Conservation (phyloP, 1,140 invertebrate species). For the Apocrypta bakeri region DNA sequence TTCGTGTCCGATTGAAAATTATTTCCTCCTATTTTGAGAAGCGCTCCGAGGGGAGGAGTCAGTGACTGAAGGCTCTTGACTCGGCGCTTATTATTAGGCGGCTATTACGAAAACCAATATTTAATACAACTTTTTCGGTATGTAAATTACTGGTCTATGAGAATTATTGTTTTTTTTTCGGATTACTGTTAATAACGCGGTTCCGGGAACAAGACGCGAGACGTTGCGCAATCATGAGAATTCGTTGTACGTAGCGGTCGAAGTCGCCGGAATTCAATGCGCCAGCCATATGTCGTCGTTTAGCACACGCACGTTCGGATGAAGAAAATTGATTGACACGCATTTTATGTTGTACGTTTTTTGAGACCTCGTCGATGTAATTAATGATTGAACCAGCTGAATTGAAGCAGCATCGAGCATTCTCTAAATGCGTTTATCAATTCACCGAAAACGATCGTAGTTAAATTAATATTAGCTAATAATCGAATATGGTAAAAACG, state of each 20-base stretch:
- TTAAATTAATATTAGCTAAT: no score
- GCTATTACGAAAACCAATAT: constrained; percentile 39
- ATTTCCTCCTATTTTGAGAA: constrained; percentile 4
- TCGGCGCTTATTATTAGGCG: constrained; percentile 15
- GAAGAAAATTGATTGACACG: constrained; percentile 23
- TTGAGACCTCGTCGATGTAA: not conserved
- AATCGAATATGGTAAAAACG: no score
- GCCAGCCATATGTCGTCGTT: not conserved
- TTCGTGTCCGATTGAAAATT: constrained; percentile 33
- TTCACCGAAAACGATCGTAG: not conserved
- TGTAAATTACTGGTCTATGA: constrained; percentile 20
- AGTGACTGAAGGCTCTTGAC: not conserved
- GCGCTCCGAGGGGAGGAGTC: not conserved
- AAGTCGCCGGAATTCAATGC: not conserved
- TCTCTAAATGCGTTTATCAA: not conserved
- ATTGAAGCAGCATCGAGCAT: no score
- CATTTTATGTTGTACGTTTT: not conserved
- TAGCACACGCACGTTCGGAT: no score
- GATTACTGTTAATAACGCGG: not conserved
- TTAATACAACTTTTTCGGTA: constrained; percentile 8
- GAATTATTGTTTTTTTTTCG: constrained; percentile 10
- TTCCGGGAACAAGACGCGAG: not conserved
- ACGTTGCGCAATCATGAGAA: constrained; percentile 19
- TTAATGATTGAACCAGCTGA: not conserved
- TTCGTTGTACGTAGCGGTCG: not conserved